Conservation (phyloP, 2,113 vertebrate genomes). For the Limanda limanda region DNA sequence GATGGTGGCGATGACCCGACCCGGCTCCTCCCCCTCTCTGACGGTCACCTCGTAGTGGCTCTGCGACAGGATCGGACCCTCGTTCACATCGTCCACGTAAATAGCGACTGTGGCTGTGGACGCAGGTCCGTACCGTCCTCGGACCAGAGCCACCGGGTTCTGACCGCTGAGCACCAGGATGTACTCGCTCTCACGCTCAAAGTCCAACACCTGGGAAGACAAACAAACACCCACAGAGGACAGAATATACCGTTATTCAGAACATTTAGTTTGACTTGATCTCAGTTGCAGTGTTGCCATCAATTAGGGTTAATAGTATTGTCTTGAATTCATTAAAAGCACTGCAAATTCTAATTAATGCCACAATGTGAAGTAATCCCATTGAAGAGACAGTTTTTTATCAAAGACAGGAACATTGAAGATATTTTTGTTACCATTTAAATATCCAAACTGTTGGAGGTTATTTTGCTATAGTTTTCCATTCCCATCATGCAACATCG, state of each 20-base stretch:
- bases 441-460: too few relatives aligned
- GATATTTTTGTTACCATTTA: too few relatives aligned
- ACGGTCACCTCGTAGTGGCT: slow-evolving; percentile 83
- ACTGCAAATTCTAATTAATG: not conserved
- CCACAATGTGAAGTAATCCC: not conserved
- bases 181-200: slow-evolving; percentile 84
- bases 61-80: slow-evolving; percentile 82
- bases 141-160: slow-evolving; percentile 82
- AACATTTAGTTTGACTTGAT: not conserved
- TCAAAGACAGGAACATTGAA: too few relatives aligned
- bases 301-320: not conserved
- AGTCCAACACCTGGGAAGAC: slow-evolving; percentile 80
- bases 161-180: slow-evolving; percentile 81
- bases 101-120: slow-evolving; percentile 84
- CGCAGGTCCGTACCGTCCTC: slow-evolving; percentile 80
- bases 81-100: slow-evolving; percentile 82
- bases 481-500: too few relatives aligned
- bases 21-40: slow-evolving; percentile 81
- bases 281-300: not conserved
- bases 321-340: too few relatives aligned
- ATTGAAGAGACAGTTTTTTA: too few relatives aligned
- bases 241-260: not conserved
- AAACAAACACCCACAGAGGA: not conserved
- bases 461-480: too few relatives aligned
- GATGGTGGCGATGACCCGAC: slow-evolving; percentile 82